Percentiles rank a stretch among this genome's conserved stretches.
These are phyloP conservation scores for Mechanitis messenoides DNA, from an alignment of 2,888 invertebrate species.

Conservation along the genomic window DNA sequence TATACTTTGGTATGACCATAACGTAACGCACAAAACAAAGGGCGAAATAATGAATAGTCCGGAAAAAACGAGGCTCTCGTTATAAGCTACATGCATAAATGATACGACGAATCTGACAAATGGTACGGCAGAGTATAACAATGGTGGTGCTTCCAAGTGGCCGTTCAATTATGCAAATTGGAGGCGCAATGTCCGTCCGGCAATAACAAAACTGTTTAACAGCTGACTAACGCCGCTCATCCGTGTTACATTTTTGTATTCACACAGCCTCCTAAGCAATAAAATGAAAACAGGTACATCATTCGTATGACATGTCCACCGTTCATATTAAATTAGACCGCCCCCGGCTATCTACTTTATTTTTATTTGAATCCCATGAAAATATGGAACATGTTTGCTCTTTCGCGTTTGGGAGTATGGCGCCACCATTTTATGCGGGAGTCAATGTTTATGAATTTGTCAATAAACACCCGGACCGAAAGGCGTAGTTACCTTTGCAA, in stretches of 20 bases:
- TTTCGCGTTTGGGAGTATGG: conserved; percentile 55
- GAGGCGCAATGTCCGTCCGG: conserved; percentile 66
- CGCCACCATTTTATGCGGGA: conserved; percentile 60
- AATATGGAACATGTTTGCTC: conserved; percentile 67
- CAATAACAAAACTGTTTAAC: conserved; percentile 76
- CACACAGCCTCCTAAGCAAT: conserved; percentile 62
- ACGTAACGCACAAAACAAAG: conserved; percentile 67
- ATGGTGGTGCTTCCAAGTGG: conserved; percentile 73
- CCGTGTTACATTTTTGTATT: conserved; percentile 61
- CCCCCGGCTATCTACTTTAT: conserved; percentile 68
- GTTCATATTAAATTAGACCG: conserved; percentile 73
- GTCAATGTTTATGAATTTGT: conserved; percentile 74
- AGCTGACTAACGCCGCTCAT: conserved; percentile 65
- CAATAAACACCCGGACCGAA: conserved; percentile 59
- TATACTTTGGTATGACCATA: conserved; percentile 53
- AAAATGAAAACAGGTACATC: conserved; percentile 67
- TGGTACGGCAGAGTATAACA: conserved; percentile 75
- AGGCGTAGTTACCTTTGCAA: conserved; percentile 53
- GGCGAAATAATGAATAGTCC: conserved; percentile 71
- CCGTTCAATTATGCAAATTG: conserved; percentile 78
- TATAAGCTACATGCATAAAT: conserved; percentile 74
- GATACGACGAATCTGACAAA: conserved; percentile 75
- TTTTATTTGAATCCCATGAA: conserved; percentile 75
- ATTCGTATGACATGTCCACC: conserved; percentile 60
- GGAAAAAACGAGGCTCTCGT: conserved; percentile 70